These are phyloP conservation scores for Aptenodytes patagonicus DNA, from an alignment of 2,113 vertebrate species.

Conservation along the genomic window DNA sequence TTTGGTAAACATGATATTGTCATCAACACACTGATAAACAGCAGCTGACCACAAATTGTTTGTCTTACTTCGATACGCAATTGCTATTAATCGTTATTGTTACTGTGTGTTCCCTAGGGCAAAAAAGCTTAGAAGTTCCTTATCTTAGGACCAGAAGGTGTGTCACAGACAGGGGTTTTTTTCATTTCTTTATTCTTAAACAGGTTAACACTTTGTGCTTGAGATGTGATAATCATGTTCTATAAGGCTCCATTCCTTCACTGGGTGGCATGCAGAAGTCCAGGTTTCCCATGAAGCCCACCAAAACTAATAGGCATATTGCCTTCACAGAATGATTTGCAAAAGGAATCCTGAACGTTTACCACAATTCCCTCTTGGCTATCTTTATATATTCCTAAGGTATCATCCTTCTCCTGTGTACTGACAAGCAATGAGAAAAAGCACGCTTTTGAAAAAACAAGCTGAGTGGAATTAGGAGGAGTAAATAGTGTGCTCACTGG, in stretches of 20 bases:
- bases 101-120: neutral
- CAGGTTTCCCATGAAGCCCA: neutral
- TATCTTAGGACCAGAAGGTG: neutral
- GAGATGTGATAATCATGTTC: neutral
- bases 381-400: neutral
- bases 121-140: neutral
- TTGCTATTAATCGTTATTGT: neutral
- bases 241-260: neutral
- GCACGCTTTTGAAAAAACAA: neutral
- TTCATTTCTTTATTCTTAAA: neutral
- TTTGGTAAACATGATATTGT: neutral
- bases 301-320: neutral
- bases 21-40: neutral
- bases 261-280: neutral
- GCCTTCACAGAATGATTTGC: neutral
- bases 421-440: neutral
- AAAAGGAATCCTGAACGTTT: neutral
- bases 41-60: neutral
- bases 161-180: neutral
- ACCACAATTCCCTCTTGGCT: neutral
- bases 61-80: neutral
- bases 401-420: neutral
- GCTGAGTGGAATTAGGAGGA: slow-evolving; percentile 29
- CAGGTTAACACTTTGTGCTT: neutral
- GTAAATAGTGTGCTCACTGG: slow-evolving; percentile 2